A percentile compares a stretch with the other conserved stretches of the same genome.
Conservation (phyloP, 2,888 invertebrate genomes). For the Augochlorella aurata region DNA sequence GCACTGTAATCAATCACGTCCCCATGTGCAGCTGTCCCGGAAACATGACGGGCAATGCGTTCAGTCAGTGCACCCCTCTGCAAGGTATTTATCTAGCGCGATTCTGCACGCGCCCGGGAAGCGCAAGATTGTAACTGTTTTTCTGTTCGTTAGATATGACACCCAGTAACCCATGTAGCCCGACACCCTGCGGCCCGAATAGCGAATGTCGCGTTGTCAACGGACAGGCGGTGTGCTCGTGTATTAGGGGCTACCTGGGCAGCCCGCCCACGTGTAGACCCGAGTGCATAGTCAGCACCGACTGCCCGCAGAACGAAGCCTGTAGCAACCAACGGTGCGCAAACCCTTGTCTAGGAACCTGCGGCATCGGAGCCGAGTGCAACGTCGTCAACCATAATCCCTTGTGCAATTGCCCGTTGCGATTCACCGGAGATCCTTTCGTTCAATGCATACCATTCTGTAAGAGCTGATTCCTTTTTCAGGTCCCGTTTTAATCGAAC, state of each 20-base stretch:
- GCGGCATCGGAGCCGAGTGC: slow-evolving; percentile 89
- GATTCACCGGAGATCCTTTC: slow-evolving; percentile 90
- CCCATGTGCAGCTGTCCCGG: slow-evolving; percentile 86
- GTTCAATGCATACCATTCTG: slow-evolving; percentile 85
- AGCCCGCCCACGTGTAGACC: slow-evolving; percentile 90
- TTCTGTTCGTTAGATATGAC: slow-evolving; percentile 77
- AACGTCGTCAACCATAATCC: slow-evolving; percentile 91
- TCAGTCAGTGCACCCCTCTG: slow-evolving; percentile 84
- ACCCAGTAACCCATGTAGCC: slow-evolving; percentile 85
- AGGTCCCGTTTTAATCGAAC: neutral
- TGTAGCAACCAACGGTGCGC: slow-evolving; percentile 92
- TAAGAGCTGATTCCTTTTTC: slow-evolving; percentile 80
- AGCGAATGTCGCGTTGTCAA: slow-evolving; percentile 86
- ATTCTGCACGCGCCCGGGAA: neutral
- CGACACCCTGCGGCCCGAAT: slow-evolving; percentile 90
- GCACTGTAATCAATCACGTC: slow-evolving; percentile 89
- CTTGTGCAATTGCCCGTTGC: slow-evolving; percentile 88
- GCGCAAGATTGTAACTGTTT: neutral
- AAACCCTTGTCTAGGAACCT: slow-evolving; percentile 92
- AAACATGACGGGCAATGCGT: slow-evolving; percentile 86
- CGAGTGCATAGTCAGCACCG: slow-evolving; percentile 89
- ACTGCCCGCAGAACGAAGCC: slow-evolving; percentile 89
- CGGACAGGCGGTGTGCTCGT: slow-evolving; percentile 86
- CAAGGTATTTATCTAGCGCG: slow-evolving; percentile 68
- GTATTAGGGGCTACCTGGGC: slow-evolving; percentile 90